Conservation (phyloP, 1,140 invertebrate species). For the Probaryconus sp. region DNA sequence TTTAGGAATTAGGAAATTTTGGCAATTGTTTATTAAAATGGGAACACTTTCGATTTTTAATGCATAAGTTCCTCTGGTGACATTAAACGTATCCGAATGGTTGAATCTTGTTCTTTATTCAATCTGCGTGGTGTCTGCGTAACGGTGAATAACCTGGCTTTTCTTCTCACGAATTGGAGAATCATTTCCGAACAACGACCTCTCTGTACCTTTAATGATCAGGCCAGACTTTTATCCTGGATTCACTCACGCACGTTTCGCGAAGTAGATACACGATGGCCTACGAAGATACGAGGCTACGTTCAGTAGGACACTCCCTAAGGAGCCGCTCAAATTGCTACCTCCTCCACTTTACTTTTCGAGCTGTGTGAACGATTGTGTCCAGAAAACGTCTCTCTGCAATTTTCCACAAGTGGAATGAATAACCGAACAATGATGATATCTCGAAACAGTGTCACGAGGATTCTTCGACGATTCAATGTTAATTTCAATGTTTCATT, state of each 20-base stretch:
- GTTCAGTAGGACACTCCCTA: constrained; percentile 12
- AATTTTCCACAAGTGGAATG: constrained; percentile 55
- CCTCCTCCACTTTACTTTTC: constrained; percentile 15
- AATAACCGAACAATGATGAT: constrained; percentile 16
- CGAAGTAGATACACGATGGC: constrained; percentile 54
- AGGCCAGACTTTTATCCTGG: not conserved
- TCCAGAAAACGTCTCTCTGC: constrained; percentile 14
- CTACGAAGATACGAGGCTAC: constrained; percentile 46
- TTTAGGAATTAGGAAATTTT: too few species aligned
- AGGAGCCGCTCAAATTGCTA: constrained; percentile 3
- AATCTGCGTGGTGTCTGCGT: constrained; percentile 3
- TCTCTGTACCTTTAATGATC: constrained; percentile 51
- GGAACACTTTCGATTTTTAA: constrained; percentile 16
- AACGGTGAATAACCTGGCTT: constrained; percentile 15
- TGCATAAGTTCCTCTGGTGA: constrained; percentile 8
- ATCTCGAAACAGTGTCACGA: constrained; percentile 15
- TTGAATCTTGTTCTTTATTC: constrained; percentile 39
- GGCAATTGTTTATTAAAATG: constrained; percentile 22
- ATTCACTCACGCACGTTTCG: not conserved
- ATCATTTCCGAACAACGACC: constrained; percentile 43
- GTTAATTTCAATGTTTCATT: constrained; percentile 16
- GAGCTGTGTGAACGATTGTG: constrained; percentile 19
- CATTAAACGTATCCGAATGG: constrained; percentile 9
- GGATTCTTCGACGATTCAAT: constrained; percentile 6
- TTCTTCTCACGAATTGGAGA: constrained; percentile 13